Percentiles rank a stretch among this genome's conserved stretches.
Evolutionary conservation across 2,797 vertebrate genomes (phyloP).

Genomic region (Bradypodion pumilum): DNA sequence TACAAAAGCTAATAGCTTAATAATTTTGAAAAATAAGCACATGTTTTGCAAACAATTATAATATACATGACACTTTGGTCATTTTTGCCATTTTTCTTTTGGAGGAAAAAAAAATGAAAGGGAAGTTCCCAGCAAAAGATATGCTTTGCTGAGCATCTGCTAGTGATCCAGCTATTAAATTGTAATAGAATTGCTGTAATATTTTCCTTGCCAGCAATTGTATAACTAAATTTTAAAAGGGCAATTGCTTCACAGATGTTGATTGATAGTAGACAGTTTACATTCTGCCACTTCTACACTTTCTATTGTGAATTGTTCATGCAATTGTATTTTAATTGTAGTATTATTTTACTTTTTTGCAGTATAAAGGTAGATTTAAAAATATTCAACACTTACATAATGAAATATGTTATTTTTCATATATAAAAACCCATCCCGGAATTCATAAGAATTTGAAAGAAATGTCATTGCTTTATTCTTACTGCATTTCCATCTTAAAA

Average conservation of each 20-base stretch:
- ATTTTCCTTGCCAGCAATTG: conserved; percentile 53
- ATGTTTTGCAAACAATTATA: conserved; percentile 18
- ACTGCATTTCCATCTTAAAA: not conserved
- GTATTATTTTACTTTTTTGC: not conserved
- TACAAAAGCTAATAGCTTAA: not conserved
- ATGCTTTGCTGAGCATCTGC: conserved; percentile 35
- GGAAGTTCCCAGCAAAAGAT: conserved; percentile 29
- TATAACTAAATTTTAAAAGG: conserved; percentile 63
- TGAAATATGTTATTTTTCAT: not conserved
- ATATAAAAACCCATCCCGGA: not conserved
- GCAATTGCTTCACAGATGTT: conserved; percentile 67
- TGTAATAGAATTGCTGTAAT: conserved; percentile 38
- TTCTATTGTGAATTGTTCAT: conserved; percentile 59
- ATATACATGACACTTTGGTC: conserved; percentile 10
- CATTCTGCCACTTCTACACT: conserved; percentile 50
- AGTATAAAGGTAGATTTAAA: not conserved
- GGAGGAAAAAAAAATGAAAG: not conserved
- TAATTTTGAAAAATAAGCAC: conserved; percentile 4
- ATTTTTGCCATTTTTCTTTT: conserved; percentile 20
- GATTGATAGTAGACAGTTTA: conserved; percentile 60
- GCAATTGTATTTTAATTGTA: conserved; percentile 30
- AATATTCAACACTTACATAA: conserved; percentile 5
- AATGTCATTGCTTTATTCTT: not conserved
- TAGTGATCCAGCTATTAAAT: conserved; percentile 45
- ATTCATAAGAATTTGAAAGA: conserved; percentile 7